Conservation (phyloP, 2,888 invertebrate genomes). For the Tortrix viridana region DNA sequence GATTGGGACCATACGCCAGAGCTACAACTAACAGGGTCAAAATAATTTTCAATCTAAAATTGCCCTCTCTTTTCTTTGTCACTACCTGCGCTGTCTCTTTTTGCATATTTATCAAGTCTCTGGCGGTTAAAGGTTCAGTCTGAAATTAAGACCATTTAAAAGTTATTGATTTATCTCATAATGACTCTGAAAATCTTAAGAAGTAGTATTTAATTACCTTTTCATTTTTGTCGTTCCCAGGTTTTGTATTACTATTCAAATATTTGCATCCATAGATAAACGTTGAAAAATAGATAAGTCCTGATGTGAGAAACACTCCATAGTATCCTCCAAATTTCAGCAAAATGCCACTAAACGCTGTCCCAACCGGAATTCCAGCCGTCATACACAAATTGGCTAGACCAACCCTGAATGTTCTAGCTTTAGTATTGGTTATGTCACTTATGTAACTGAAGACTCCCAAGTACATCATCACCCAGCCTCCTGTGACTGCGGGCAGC, state of each 20-base stretch:
- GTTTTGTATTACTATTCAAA: slow-evolving; percentile 68
- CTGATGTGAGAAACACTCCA: slow-evolving; percentile 68
- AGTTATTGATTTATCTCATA: background rate
- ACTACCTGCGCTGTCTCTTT: slow-evolving; percentile 79
- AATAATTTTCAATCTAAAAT: slow-evolving; percentile 70
- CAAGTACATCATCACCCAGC: slow-evolving; percentile 81
- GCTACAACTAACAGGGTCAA: slow-evolving; percentile 75
- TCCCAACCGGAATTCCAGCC: slow-evolving; percentile 83
- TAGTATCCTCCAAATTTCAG: slow-evolving; percentile 71
- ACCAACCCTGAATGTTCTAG: slow-evolving; percentile 85
- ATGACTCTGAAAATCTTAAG: background rate
- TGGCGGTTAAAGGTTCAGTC: slow-evolving; percentile 56
- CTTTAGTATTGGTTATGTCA: slow-evolving; percentile 81
- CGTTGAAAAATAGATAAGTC: slow-evolving; percentile 67
- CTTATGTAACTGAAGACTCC: slow-evolving; percentile 86
- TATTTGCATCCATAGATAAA: slow-evolving; percentile 63
- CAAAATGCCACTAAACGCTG: slow-evolving; percentile 81
- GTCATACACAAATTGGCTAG: slow-evolving; percentile 85
- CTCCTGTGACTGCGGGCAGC: slow-evolving; percentile 82
- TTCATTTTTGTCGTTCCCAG: slow-evolving; percentile 48
- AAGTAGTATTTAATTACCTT: slow-evolving; percentile 52
- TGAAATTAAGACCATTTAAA: slow-evolving; percentile 47
- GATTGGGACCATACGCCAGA: slow-evolving; percentile 80
- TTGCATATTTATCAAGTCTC: slow-evolving; percentile 61
- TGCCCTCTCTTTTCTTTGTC: slow-evolving; percentile 73